These are phyloP conservation scores for Emydocephalus ijimae DNA, from an alignment of 2,113 vertebrate genomes.

Conservation along the genomic window DNA sequence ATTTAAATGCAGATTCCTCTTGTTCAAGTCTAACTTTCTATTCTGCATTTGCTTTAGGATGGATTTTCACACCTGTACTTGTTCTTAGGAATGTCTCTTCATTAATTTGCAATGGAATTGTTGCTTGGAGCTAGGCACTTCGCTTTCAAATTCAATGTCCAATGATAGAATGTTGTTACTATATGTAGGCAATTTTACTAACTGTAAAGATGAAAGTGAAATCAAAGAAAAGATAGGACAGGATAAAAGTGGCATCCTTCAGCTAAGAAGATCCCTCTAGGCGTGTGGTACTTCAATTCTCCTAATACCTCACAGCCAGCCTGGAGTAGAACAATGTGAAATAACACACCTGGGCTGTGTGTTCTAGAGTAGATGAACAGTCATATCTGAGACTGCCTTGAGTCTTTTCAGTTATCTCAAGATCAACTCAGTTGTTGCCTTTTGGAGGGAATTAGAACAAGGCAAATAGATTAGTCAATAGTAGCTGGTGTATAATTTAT, in stretches of 20 bases:
- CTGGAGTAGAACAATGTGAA: not conserved
- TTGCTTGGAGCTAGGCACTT: not conserved
- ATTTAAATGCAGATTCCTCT: not conserved
- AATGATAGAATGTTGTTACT: not conserved
- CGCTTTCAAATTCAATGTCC: not conserved
- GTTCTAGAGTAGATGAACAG: not conserved
- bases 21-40: not conserved
- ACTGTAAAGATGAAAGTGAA: not conserved
- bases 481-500: conserved; percentile 2
- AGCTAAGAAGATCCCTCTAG: not conserved
- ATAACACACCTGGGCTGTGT: not conserved
- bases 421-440: not conserved
- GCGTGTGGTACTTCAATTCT: not conserved
- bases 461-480: not conserved
- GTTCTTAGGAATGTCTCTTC: not conserved
- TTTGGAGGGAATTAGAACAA: conserved; percentile 29
- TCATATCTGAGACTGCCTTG: not conserved
- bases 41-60: not conserved
- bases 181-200: not conserved
- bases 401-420: not conserved
- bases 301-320: not conserved
- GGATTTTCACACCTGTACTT: not conserved
- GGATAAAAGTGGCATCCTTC: not conserved
- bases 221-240: not conserved
- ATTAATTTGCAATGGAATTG: not conserved